These are phyloP conservation scores for Ametastegia equiseti DNA, from an alignment of 2,888 invertebrate genomes.

Conservation along the genomic window DNA sequence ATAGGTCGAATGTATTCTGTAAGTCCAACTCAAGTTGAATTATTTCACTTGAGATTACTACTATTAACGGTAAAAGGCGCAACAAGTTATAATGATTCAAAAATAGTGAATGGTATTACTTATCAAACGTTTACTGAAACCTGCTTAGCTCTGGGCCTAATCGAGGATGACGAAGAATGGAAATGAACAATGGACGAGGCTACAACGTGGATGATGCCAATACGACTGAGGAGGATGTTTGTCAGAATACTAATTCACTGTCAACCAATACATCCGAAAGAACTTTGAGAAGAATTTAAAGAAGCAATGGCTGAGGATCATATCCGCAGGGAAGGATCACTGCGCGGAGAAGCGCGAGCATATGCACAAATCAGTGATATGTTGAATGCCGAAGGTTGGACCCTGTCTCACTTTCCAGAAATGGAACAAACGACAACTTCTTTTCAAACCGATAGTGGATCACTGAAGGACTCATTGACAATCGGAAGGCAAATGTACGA, in stretches of 20 bases:
- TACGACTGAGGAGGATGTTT: conserved; percentile 61
- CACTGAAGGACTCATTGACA: too few relatives aligned
- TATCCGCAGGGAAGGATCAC: not conserved
- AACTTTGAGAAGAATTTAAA: conserved; percentile 59
- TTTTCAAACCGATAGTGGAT: not conserved
- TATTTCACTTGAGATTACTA: conserved; percentile 62
- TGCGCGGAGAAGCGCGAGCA: conserved; percentile 25
- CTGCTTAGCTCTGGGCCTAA: conserved; percentile 56
- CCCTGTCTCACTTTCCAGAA: not conserved
- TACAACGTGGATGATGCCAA: conserved; percentile 57
- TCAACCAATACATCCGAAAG: conserved; percentile 51
- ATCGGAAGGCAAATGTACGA: too few relatives aligned
- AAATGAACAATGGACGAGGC: conserved; percentile 59
- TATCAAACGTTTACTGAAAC: conserved; percentile 60
- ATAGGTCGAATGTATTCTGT: conserved; percentile 62
- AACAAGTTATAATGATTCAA: conserved; percentile 62
- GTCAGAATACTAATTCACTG: conserved; percentile 60
- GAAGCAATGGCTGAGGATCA: conserved; percentile 52
- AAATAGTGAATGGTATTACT: conserved; percentile 57
- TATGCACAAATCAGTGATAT: not conserved
- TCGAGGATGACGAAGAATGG: conserved; percentile 64
- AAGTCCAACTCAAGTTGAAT: conserved; percentile 59
- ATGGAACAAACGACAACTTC: not conserved
- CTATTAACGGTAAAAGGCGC: conserved; percentile 62
- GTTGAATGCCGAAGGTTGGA: not conserved